phyloP scores from a whole-genome alignment of 2,113 vertebrate genomes.

The Sphyrna mokarran region DNA sequence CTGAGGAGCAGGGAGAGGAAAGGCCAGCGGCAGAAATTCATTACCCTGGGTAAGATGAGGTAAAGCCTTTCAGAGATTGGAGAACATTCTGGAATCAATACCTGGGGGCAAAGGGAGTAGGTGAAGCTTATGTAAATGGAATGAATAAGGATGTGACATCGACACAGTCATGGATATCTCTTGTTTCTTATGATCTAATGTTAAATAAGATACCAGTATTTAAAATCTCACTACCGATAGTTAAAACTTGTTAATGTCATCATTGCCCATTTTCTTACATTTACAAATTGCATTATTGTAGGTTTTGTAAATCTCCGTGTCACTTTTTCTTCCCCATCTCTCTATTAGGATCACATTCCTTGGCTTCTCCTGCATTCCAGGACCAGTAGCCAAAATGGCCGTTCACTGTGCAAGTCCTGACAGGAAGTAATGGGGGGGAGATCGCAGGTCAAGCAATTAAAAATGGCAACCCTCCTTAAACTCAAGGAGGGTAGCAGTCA shows the following conservation, averaged over 20 bases:
- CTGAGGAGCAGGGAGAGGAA: background rate
- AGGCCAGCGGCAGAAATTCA: background rate
- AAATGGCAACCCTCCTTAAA: background rate
- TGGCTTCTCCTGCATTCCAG: background rate
- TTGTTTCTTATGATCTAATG: background rate
- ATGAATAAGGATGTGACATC: background rate
- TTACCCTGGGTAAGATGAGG: background rate
- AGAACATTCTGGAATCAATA: background rate
- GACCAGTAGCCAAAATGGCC: background rate
- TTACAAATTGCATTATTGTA: background rate
- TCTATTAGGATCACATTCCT: background rate
- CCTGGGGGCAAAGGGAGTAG: background rate
- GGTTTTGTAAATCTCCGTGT: no score
- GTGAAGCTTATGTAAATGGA: background rate
- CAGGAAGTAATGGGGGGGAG: background rate
- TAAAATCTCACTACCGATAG: background rate
- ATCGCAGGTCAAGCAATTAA: background rate
- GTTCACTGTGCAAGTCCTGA: background rate
- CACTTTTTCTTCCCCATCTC: background rate
- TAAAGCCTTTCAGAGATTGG: background rate
- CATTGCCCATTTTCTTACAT: background rate
- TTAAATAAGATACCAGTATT: background rate
- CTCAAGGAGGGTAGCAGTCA: background rate
- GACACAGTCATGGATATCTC: background rate
- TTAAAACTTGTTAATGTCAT: background rate